A percentile compares a stretch with the other conserved stretches of the same genome.
phyloP scores from a whole-genome alignment of 2,113 vertebrate species.

The Litocranius walleri region DNA sequence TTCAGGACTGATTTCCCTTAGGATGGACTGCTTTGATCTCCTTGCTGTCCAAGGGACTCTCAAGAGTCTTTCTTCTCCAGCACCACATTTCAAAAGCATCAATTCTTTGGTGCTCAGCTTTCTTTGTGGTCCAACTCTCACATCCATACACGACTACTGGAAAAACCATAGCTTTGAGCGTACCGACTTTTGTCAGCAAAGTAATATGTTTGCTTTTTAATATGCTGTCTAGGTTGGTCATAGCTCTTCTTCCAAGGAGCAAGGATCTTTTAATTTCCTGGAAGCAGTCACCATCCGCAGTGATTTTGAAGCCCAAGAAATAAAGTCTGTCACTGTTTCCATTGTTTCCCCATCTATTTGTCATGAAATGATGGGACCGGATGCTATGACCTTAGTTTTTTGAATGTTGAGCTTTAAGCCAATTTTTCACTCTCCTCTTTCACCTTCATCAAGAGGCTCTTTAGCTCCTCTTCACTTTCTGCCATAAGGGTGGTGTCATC shows the following conservation, averaged over 20 bases:
- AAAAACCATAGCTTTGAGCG: background rate
- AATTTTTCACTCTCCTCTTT: background rate
- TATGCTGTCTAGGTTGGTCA: background rate
- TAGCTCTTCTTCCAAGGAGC: background rate
- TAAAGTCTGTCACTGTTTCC: background rate
- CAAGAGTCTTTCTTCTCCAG: background rate
- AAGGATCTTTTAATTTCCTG: background rate
- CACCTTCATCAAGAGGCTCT: background rate
- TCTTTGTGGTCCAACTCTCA: background rate
- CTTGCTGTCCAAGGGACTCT: background rate
- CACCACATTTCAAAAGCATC: background rate
- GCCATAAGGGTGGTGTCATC: background rate
- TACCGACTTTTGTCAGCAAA: background rate
- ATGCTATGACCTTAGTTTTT: background rate
- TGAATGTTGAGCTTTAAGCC: background rate
- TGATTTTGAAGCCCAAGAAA: background rate
- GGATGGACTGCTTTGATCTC: background rate
- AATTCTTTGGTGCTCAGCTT: background rate
- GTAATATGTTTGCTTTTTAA: background rate
- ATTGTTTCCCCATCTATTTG: background rate
- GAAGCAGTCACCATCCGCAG: background rate
- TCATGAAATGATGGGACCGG: background rate
- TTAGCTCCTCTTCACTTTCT: background rate
- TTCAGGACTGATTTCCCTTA: background rate
- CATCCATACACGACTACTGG: background rate